Evolutionary conservation across 2,888 invertebrate species (phyloP).

Genomic region (Syrista parreyssii): DNA sequence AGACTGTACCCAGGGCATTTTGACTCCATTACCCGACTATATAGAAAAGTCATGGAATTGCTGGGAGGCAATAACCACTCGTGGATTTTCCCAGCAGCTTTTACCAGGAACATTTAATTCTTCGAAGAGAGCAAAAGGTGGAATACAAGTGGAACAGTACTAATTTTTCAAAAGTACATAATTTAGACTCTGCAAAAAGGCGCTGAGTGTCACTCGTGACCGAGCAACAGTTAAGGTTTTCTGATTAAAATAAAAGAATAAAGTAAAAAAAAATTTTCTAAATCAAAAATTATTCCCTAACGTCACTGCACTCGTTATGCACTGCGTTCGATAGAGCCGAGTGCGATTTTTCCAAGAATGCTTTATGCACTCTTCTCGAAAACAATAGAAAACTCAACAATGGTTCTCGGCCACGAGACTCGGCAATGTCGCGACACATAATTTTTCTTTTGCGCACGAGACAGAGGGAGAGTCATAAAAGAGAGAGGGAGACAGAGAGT

Average conservation of each 20-base stretch:
- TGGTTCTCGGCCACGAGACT: background rate
- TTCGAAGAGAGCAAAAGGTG: background rate
- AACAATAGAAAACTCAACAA: background rate
- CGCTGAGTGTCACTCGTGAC: background rate
- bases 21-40: background rate
- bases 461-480: background rate
- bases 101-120: background rate
- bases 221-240: background rate
- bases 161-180: background rate
- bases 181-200: background rate
- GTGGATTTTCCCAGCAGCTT: background rate
- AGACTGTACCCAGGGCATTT: background rate
- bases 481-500: background rate
- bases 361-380: background rate
- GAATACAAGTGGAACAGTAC: background rate
- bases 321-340: background rate
- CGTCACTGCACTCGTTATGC: background rate
- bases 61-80: background rate
- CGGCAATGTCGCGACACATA: background rate
- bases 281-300: background rate
- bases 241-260: background rate
- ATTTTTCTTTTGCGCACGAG: background rate
- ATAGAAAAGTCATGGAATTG: background rate
- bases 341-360: background rate
- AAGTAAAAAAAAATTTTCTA: too few relatives aligned